Percentiles rank a stretch among this genome's conserved stretches.
These are phyloP conservation scores for Gila orcuttii DNA, from an alignment of 2,113 vertebrate species.

Conservation along the genomic window DNA sequence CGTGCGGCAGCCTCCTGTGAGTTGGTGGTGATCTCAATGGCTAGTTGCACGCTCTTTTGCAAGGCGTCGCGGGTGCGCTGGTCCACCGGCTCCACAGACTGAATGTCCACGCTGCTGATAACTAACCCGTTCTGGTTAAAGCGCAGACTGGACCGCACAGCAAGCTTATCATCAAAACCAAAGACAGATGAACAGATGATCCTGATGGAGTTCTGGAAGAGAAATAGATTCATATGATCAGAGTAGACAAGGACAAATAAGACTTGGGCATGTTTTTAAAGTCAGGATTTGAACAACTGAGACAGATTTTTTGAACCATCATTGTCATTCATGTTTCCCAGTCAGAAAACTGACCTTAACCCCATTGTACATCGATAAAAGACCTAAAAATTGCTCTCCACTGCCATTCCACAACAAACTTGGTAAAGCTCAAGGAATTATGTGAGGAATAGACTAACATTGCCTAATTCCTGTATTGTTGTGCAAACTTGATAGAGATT, in stretches of 20 bases:
- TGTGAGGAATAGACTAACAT: no score
- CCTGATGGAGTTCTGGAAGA: conserved; percentile 83
- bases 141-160: conserved; percentile 69
- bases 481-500: no score
- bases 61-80: conserved; percentile 87
- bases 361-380: no score
- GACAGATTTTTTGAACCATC: not conserved
- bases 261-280: not conserved
- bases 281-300: not conserved
- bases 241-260: not conserved
- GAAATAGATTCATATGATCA: not conserved
- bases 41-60: conserved; percentile 90
- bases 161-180: conserved; percentile 81
- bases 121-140: conserved; percentile 85
- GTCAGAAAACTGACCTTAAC: no score
- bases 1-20: conserved; percentile 89
- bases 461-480: no score
- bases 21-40: conserved; percentile 94
- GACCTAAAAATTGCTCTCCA: no score
- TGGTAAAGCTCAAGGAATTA: no score
- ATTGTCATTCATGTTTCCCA: no score
- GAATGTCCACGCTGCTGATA: conserved; percentile 90
- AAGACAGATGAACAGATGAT: conserved; percentile 90
- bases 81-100: conserved; percentile 90
- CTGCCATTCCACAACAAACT: no score